Evolutionary conservation across 2,797 vertebrate genomes (phyloP), one percentile per base, ranked within the genome.

Genomic region (Brachyalestes nurse): DNA sequence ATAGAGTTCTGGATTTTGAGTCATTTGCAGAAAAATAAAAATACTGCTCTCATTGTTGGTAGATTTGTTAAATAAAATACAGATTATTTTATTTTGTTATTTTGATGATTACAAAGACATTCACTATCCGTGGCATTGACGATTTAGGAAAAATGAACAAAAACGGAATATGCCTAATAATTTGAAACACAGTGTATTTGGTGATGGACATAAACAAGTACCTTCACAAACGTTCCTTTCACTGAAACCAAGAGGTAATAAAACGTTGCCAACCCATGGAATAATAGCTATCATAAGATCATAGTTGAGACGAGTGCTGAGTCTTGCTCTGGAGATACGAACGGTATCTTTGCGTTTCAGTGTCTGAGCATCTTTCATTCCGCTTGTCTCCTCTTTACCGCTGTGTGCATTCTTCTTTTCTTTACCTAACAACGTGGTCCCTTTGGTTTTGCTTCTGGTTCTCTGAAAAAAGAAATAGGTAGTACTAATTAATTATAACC

Each of bases 251-350:
- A 77, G 14, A 0, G 88, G 87, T 53, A 96, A 79, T 17, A 94
- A 75, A 19, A 95, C 72, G 0, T 96, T 92, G 0, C 96, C 97
- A 62, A 97, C 88, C 97, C 97, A 98, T 0, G 96, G 95, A 0
- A 89, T 89, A 60, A 98, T 85, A 0, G 96, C 95, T 38, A 91
- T 65, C 65, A 95, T 90, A 3, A 98, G 94, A 51, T 87, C 83
- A 23, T 88, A 91, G 40, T 87, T 78, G 1, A 96, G 65, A 0
- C 0, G 21, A 4, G 0, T 2, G 13, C 4, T 10, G 6, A n/a
- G 0, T n/a, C 66, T 1, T 51, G 55, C 9, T 6, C 65, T 69
- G 12, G 9, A 5, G 66, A 2, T 13, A 6, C 13, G 1, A 21
- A n/a, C 25, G 77, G 12, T 38, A 72, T 45, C 38, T 67, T 13